A percentile compares a stretch with the other conserved stretches of the same genome.
These are phyloP conservation scores for Scleropages formosus DNA, from an alignment of 2,797 vertebrate genomes.

Conservation along the genomic window DNA sequence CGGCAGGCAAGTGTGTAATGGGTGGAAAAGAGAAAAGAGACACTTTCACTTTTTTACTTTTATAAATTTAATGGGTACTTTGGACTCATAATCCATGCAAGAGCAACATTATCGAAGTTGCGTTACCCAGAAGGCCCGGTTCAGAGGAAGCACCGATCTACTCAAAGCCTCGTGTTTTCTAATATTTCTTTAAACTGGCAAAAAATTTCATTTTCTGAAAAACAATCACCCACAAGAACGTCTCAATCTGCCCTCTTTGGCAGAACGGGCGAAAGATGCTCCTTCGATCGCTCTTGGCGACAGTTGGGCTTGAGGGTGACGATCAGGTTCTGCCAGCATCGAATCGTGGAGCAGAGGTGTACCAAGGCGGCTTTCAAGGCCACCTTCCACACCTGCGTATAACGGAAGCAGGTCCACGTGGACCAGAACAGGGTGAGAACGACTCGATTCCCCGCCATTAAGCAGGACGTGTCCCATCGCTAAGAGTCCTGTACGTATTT, in stretches of 20 bases:
- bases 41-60: neutral
- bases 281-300: neutral
- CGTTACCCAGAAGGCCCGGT: neutral
- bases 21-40: neutral
- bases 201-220: constrained; percentile 22
- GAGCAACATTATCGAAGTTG: constrained; percentile 27
- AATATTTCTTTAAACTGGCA: constrained; percentile 26
- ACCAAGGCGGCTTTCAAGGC: neutral
- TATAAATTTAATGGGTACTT: constrained; percentile 17
- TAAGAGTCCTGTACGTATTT: neutral
- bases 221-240: constrained; percentile 14
- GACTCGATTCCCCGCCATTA: neutral
- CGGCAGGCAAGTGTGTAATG: neutral
- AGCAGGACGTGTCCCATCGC: neutral
- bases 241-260: neutral
- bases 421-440: neutral
- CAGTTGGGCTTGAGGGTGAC: constrained; percentile 16
- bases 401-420: neutral
- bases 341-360: neutral
- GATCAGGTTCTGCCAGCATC: constrained; percentile 2
- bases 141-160: constrained; percentile 11
- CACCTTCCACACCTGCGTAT: neutral
- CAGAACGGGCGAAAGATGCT: constrained; percentile 7
- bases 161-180: constrained; percentile 20
- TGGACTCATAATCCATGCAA: constrained; percentile 15